Evolutionary conservation across 2,797 vertebrate genomes (phyloP).

Genomic region (Manis crassicaudata): DNA sequence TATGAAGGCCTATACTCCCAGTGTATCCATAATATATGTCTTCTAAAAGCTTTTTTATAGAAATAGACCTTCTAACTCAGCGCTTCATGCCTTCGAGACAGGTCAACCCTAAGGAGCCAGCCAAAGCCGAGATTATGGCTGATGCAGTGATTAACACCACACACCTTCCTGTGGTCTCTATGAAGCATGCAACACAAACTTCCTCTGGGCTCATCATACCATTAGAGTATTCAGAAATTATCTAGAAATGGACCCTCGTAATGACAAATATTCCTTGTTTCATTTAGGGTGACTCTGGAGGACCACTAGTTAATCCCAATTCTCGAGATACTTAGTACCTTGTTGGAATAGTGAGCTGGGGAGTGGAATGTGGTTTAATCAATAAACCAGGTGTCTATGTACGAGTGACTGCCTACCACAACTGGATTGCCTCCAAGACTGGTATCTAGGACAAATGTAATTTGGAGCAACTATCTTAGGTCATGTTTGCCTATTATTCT

Average conservation of each 20-base stretch:
- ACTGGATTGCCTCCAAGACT: conserved; percentile 86
- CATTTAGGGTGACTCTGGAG: conserved; percentile 88
- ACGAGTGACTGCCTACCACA: conserved; percentile 83
- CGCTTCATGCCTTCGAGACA: not conserved
- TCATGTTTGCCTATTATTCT: not conserved
- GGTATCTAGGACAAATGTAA: conserved; percentile 79
- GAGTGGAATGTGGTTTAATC: conserved; percentile 83
- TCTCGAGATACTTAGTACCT: conserved; percentile 87
- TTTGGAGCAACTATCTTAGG: not conserved
- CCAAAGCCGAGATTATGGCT: not conserved
- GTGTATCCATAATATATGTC: not conserved
- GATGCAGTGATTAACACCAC: not conserved
- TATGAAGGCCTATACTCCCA: not conserved
- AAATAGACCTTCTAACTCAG: not conserved
- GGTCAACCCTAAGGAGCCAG: not conserved
- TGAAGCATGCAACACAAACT: not conserved
- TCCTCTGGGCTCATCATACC: not conserved
- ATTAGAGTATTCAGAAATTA: not conserved
- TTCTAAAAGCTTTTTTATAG: not conserved
- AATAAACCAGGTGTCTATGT: conserved; percentile 88
- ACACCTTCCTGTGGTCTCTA: not conserved
- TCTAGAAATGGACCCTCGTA: not conserved
- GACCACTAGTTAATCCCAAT: conserved; percentile 85
- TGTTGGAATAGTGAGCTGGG: conserved; percentile 88
- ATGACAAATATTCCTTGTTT: conserved; percentile 60